phyloP scores from a whole-genome alignment of 1,140 invertebrate species.

The Dinoponera quadriceps region DNA sequence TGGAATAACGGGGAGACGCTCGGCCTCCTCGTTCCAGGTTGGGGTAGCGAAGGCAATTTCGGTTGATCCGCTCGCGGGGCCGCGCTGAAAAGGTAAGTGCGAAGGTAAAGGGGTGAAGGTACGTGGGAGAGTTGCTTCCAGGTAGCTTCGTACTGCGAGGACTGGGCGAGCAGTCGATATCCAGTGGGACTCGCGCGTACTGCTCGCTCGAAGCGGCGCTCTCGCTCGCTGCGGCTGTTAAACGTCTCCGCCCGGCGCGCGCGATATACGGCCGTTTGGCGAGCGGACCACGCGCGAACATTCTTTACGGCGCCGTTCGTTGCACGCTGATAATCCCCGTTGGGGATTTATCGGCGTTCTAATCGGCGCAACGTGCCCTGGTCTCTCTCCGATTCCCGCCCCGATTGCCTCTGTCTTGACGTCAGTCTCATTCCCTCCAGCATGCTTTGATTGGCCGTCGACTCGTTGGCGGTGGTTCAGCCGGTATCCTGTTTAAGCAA shows the following conservation, averaged over 20 bases:
- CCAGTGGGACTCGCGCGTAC: no score
- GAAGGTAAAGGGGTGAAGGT: no score
- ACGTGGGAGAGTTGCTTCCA: no score
- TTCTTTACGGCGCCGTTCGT: slow-evolving; percentile 6
- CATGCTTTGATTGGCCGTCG: background rate
- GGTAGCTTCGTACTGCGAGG: no score
- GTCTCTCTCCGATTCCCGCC: background rate
- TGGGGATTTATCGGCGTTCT: slow-evolving; percentile 1
- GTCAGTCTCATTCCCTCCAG: background rate
- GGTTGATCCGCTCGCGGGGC: no score
- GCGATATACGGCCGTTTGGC: background rate
- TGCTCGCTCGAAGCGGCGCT: background rate
- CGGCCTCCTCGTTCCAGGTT: no score
- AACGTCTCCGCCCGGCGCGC: background rate
- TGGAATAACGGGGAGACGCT: no score
- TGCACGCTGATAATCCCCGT: slow-evolving; percentile 1
- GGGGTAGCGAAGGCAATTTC: no score
- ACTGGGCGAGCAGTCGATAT: no score
- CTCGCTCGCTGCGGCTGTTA: background rate
- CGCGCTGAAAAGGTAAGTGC: no score
- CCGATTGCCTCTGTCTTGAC: background rate
- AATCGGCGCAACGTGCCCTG: background rate
- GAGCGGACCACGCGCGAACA: background rate
- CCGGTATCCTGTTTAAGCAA: slow-evolving; percentile 16
- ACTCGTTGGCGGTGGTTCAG: background rate